Evolutionary conservation across 2,113 vertebrate genomes (phyloP).

Genomic region (Haemorhous mexicanus): DNA sequence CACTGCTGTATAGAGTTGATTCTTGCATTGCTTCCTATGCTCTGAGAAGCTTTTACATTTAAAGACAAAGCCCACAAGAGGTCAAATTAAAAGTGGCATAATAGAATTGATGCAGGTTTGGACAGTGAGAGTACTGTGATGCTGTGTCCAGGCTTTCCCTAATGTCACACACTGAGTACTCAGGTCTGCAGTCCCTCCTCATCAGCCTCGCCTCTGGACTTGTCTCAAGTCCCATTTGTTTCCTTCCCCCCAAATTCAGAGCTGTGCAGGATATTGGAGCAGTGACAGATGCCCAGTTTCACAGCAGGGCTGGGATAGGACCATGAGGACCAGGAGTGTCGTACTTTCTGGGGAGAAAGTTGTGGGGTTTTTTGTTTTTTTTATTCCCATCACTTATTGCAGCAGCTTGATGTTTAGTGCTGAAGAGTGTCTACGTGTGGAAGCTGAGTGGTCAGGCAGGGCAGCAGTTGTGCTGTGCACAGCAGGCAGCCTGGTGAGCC

Average conservation of each 20-base stretch:
- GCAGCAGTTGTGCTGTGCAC: neutral
- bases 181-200: neutral
- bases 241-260: neutral
- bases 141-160: neutral
- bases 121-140: neutral
- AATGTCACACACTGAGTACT: neutral
- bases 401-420: neutral
- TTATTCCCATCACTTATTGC: neutral
- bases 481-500: neutral
- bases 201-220: neutral
- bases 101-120: neutral
- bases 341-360: neutral
- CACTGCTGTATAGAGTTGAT: rapidly evolving
- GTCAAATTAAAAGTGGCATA: neutral
- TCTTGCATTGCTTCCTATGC: neutral
- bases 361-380: neutral
- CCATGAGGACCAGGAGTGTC: neutral
- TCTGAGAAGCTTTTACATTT: neutral
- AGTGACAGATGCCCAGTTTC: neutral
- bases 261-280: neutral
- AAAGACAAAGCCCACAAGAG: neutral
- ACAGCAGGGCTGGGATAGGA: neutral
- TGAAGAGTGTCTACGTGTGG: neutral
- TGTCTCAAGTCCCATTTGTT: neutral
- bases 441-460: neutral